Base-by-base conservation (phyloP, 2,888 invertebrate genomes). In the Spialia ferax region DNA sequence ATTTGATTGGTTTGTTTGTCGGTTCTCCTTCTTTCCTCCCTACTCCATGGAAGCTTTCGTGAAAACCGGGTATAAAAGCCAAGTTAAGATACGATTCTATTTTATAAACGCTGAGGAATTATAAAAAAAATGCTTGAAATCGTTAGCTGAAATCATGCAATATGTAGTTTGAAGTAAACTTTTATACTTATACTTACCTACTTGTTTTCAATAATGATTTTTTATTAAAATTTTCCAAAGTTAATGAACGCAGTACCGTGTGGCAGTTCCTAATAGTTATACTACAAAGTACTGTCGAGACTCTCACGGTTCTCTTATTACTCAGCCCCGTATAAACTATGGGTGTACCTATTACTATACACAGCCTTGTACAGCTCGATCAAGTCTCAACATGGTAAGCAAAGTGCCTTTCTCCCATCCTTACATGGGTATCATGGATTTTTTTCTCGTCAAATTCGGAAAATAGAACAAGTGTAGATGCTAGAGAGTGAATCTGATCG, bases 351-450 rank as follows among this genome's bases (percentile, higher is more conserved):
- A n/a, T n/a, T n/a, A n/a, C n/a, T n/a, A 57, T 38, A 59, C 50
- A 65, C 56, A 15, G 52, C 59, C 64, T 50, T 60, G 65, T 60
- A 66, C 65, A 65, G 63, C 57, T 63, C 54, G 69, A 69, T 68
- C 69, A 63, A 67, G 66, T 69, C 67, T 70, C 65, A 69, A 67
- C 42, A 62, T 61, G 61, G 69, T 55, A 69, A 71, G 71, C 70
- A 71, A 70, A 70, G 35, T 60, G 55, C 69, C 71, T 73, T 73
- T 72, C 71, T 69, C 70, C 69, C 57, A 50, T 32, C 70, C 71
- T 57, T 72, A 73, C 70, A 70, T 61, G 70, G 68, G 64, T 22
- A 15, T 35, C 63, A 48, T 35, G 56, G 52, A n/a, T n/a, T 62
- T 69, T 65, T 69, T 69, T 66, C 65, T 29, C 29, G 26, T 52